Conservation (phyloP, 2,113 vertebrate species). For the Myodes glareolus region DNA sequence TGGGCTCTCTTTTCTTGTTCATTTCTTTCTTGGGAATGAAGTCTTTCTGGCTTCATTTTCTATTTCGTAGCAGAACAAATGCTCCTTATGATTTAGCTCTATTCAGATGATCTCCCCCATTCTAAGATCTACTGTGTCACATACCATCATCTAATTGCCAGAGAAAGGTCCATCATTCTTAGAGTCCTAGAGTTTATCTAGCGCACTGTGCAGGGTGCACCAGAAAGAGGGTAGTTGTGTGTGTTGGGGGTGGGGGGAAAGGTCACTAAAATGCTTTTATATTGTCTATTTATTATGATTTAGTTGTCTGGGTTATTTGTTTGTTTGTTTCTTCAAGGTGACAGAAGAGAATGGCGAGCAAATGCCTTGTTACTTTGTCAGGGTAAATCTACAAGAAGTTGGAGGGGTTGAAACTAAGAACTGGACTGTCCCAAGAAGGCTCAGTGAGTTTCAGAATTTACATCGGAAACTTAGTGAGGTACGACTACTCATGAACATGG, state of each 20-base stretch:
- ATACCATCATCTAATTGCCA: not conserved
- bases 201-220: rapidly evolving
- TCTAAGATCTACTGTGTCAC: not conserved
- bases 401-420: constrained; percentile 90
- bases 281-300: not conserved
- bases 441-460: constrained; percentile 96
- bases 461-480: constrained; percentile 99
- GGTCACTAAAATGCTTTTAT: not conserved
- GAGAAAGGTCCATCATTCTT: not conserved
- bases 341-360: constrained; percentile 97
- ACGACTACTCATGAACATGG: constrained; percentile 45
- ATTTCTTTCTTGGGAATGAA: not conserved
- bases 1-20: not conserved
- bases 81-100: not conserved
- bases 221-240: too few species aligned
- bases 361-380: constrained; percentile 94
- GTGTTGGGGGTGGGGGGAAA: not conserved
- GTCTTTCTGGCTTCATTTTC: not conserved
- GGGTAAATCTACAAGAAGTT: constrained; percentile 92
- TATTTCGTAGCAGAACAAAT: not conserved
- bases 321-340: constrained; percentile 84
- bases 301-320: not conserved
- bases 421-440: constrained; percentile 95
- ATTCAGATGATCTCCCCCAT: not conserved
- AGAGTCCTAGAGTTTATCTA: not conserved